These are phyloP conservation scores for Erinaceus europaeus DNA, from an alignment of 2,113 vertebrate species.

Conservation along the genomic window DNA sequence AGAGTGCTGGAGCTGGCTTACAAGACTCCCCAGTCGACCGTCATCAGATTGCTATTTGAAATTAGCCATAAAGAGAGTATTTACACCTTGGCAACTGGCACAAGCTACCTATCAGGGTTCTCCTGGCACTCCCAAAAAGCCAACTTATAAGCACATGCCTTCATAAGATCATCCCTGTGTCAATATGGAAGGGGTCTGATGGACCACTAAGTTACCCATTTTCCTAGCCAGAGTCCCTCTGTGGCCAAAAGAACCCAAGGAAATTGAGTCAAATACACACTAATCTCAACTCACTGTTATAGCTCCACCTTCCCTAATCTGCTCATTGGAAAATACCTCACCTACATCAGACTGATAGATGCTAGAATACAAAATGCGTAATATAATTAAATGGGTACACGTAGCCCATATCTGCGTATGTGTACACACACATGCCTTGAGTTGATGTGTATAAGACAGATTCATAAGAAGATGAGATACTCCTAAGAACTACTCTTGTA, in stretches of 20 bases:
- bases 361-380: not conserved
- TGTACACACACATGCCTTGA: fast-evolving
- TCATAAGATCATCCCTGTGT: not conserved
- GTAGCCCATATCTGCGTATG: not conserved
- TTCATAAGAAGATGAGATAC: too few relatives aligned
- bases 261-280: not conserved
- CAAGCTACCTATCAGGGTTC: not conserved
- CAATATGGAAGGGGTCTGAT: not conserved
- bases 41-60: not conserved
- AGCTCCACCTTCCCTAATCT: not conserved
- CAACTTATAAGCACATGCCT: not conserved
- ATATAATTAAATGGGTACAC: not conserved
- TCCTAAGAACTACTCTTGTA: too few relatives aligned
- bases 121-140: not conserved
- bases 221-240: not conserved
- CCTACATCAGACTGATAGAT: not conserved
- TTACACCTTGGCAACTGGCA: not conserved
- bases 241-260: not conserved
- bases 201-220: not conserved
- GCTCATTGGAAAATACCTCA: not conserved
- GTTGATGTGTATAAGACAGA: too few relatives aligned
- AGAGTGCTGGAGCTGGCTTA: not conserved
- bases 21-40: not conserved
- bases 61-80: not conserved
- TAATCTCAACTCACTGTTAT: not conserved